Base-by-base conservation (phyloP, 2,797 vertebrate genomes). In the Lycodopsis pacificus region DNA sequence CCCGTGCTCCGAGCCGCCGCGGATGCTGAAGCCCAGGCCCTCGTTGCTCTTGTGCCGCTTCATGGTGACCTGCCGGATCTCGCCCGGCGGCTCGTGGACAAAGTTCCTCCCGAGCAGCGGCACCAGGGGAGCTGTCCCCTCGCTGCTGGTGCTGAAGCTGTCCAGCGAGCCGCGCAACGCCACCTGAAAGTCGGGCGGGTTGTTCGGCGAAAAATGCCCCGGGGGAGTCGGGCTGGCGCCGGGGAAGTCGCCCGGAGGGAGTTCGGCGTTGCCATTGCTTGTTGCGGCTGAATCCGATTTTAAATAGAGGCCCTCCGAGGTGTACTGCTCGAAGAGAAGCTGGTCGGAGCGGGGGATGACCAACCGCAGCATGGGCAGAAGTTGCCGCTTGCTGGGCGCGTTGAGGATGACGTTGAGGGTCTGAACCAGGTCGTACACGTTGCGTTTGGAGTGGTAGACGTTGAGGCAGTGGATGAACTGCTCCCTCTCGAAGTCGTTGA, bases 381-480 rank as follows among this genome's bases (percentile, higher is more conserved):
- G 97, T 90, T 98, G 97, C 44, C 97, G 92, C 88, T 98, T 97
- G 89, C 95, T 96, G 69, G 97, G 97, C 64, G 95, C 96, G 90
- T 98, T 96, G 71, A 99, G 96, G 79, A 99, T 97, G 65, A 97
- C 96, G 70, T 96, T 94, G 74, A 99, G 96, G 36, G 97, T 98
- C 94, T 96, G 97, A 63, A 99, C 98, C 93, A 99, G 94, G 93
- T 99, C 98, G 92, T 95, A 99, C 77, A 99, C 98, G 92, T 99
- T 99, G 89, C 98, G 95, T 80, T 97, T 97, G 91, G 97, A 96
- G 94, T 98, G 98, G 93, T 99, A 99, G 1, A 96, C 97, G 81
- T 99, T 97, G 56, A 99, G 96, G 92, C 98, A 99, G 94, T 98
- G 97, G 88, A 98, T 96, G 93, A 99, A 98, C 91, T 97, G 98